phyloP scores from a whole-genome alignment of 2,888 invertebrate genomes.

The Exocentrus adspersus region DNA sequence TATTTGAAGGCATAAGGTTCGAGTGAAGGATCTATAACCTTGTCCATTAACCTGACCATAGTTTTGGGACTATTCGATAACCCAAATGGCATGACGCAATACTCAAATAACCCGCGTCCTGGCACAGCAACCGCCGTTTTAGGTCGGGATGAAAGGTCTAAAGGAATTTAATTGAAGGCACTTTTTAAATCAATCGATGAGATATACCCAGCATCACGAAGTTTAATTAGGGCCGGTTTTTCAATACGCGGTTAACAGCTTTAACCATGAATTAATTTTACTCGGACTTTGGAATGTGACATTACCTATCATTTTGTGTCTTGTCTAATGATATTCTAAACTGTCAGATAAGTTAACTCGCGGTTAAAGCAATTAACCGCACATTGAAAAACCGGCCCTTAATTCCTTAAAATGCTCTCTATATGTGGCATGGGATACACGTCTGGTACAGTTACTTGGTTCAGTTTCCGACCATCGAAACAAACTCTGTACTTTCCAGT shows the following conservation, averaged over 20 bases:
- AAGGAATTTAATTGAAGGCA: constrained; percentile 51
- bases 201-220: constrained; percentile 50
- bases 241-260: too few relatives aligned
- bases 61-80: background rate
- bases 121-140: constrained; percentile 28
- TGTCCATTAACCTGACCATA: background rate
- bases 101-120: constrained; percentile 29
- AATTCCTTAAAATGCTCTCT: constrained; percentile 48
- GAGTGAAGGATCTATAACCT: background rate
- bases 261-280: too few relatives aligned
- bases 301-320: too few relatives aligned
- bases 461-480: constrained; percentile 52
- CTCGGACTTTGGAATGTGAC: too few relatives aligned
- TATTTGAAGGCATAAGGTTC: constrained; percentile 27
- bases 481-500: constrained; percentile 49
- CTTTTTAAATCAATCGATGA: constrained; percentile 49
- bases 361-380: too few relatives aligned
- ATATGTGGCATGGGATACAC: constrained; percentile 51
- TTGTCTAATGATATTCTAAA: too few relatives aligned
- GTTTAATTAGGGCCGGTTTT: too few relatives aligned
- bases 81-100: constrained; percentile 29
- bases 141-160: constrained; percentile 15
- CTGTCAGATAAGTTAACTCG: too few relatives aligned
- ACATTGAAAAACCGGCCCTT: too few relatives aligned
- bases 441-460: constrained; percentile 49